Percentiles rank a stretch among this genome's conserved stretches.
phyloP scores from a whole-genome alignment of 2,797 vertebrate species.

The Siniperca obscura region DNA sequence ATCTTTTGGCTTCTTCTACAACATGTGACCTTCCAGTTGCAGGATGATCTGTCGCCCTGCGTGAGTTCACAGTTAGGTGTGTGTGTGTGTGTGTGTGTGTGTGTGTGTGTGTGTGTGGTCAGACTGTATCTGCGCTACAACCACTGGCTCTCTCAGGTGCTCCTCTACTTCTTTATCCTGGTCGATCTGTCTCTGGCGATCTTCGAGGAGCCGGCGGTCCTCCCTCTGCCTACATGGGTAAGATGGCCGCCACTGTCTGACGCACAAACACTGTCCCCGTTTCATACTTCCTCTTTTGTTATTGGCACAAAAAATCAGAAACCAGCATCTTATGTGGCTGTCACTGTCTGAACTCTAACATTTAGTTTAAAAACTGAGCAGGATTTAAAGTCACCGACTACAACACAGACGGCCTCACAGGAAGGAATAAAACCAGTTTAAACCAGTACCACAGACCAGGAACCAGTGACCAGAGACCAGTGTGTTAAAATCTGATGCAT shows the following conservation, averaged over 20 bases:
- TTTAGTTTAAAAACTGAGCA: background rate
- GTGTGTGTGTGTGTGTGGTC: conserved; percentile 37
- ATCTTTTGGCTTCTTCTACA: no score
- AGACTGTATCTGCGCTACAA: conserved; percentile 93
- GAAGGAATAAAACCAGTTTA: background rate
- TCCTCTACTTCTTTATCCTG: conserved; percentile 91
- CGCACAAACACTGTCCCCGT: background rate
- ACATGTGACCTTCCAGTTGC: no score
- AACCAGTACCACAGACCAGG: background rate
- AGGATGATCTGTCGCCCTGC: no score
- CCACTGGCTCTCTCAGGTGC: conserved; percentile 86
- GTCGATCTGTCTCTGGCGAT: conserved; percentile 88
- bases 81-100: background rate
- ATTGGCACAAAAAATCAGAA: background rate
- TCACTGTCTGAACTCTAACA: background rate
- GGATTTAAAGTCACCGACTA: background rate
- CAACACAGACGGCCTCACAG: background rate
- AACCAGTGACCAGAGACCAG: no score
- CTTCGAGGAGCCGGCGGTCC: conserved; percentile 91
- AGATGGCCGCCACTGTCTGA: conserved; percentile 44
- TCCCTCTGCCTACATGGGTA: conserved; percentile 89
- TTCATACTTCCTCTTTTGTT: background rate
- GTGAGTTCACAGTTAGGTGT: no score
- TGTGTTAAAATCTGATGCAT: background rate
- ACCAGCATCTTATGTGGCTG: background rate